Conservation (phyloP, 1,140 invertebrate species). For the Armadillidium nasatum region DNA sequence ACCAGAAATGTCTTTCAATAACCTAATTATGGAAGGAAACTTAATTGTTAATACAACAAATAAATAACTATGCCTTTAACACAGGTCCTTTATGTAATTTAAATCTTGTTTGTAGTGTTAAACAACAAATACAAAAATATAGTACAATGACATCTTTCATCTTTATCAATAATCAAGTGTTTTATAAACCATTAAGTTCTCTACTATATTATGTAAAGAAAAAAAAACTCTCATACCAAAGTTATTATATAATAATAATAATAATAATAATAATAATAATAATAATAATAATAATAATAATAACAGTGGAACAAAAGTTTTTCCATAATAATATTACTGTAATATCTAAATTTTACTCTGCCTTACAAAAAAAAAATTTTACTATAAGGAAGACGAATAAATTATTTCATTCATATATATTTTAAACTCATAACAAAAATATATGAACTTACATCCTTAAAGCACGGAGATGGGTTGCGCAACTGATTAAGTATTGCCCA, state of each 20-base stretch:
- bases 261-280: too few relatives aligned
- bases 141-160: neutral
- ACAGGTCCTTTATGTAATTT: neutral
- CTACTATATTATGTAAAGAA: too few relatives aligned
- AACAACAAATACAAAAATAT: neutral
- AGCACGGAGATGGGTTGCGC: constrained; percentile 82
- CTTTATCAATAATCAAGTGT: neutral
- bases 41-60: constrained; percentile 12
- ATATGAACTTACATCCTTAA: constrained; percentile 68
- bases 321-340: too few relatives aligned
- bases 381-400: too few relatives aligned
- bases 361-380: too few relatives aligned
- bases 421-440: neutral
- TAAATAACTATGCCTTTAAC: neutral
- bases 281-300: too few relatives aligned
- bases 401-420: too few relatives aligned
- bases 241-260: too few relatives aligned
- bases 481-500: constrained; percentile 96
- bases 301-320: too few relatives aligned
- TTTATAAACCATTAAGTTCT: neutral
- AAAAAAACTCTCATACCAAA: too few relatives aligned
- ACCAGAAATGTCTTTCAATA: constrained; percentile 89
- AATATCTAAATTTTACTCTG: too few relatives aligned
- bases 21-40: constrained; percentile 58
- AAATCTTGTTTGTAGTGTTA: neutral